Conservation (phyloP, 2,797 vertebrate genomes). For the Acrossocheilus wenchowensis region DNA sequence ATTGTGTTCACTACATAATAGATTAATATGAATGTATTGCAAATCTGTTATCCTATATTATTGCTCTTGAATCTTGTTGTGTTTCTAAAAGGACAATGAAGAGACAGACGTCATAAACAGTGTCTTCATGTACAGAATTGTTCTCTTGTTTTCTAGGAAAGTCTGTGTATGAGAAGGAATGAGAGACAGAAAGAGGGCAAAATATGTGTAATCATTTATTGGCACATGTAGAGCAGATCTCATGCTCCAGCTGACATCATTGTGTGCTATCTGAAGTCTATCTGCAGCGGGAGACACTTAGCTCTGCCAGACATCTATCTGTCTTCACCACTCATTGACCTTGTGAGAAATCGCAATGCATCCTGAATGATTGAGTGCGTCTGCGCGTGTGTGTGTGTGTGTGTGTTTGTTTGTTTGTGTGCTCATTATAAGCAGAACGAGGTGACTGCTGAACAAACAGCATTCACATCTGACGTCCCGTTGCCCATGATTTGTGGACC, state of each 20-base stretch:
- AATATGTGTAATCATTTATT: slow-evolving; percentile 4
- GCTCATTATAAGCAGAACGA: slow-evolving; percentile 74
- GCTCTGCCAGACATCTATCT: slow-evolving; percentile 32
- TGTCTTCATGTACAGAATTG: not conserved
- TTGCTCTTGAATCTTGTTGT: not conserved
- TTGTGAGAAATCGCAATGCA: slow-evolving; percentile 77
- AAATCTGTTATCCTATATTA: not conserved
- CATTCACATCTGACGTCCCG: slow-evolving; percentile 57
- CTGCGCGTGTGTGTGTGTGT: not conserved
- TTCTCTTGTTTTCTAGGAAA: not conserved
- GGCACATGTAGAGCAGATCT: slow-evolving; percentile 21
- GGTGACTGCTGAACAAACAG: slow-evolving; percentile 67
- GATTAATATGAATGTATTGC: not conserved
- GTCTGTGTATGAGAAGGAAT: not conserved
- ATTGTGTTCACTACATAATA: not conserved
- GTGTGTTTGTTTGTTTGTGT: slow-evolving; percentile 60
- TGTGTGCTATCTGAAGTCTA: slow-evolving; percentile 8
- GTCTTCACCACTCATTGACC: slow-evolving; percentile 67
- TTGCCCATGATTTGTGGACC: slow-evolving; percentile 30
- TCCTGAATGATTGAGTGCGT: slow-evolving; percentile 67
- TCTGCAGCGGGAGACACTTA: slow-evolving; percentile 15
- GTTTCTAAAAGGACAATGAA: not conserved
- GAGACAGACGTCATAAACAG: not conserved
- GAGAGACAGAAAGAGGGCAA: slow-evolving; percentile 20
- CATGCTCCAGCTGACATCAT: slow-evolving; percentile 1